Percentiles rank a stretch among this genome's conserved stretches.
Evolutionary conservation across 2,797 vertebrate genomes (phyloP).

Genomic region (Urophycis tenuis): DNA sequence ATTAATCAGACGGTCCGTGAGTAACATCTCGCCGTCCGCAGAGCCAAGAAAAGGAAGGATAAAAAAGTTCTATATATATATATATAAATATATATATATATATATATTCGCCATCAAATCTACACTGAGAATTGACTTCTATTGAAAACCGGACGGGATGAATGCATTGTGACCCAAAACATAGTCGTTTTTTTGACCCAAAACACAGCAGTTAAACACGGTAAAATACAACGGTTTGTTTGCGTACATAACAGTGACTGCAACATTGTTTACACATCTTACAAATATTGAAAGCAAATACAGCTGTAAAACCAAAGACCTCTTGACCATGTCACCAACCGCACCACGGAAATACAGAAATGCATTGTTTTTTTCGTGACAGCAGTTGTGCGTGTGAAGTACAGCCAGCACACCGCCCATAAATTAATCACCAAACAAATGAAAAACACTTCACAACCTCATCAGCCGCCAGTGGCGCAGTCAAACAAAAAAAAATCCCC

Average conservation of each 20-base stretch:
- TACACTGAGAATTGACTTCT: not conserved
- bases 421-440: not conserved
- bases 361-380: not conserved
- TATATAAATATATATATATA: no score
- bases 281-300: conserved; percentile 25
- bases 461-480: not conserved
- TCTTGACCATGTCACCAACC: not conserved
- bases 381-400: not conserved
- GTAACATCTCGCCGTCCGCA: conserved; percentile 37
- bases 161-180: conserved; percentile 32
- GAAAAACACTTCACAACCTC: conserved; percentile 21
- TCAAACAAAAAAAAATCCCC: conserved; percentile 29
- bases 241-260: conserved; percentile 20
- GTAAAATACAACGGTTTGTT: conserved; percentile 20
- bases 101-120: conserved; percentile 13
- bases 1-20: conserved; percentile 51
- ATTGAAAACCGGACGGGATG: conserved; percentile 34
- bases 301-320: conserved; percentile 11
- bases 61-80: no score
- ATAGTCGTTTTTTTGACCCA: no score
- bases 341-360: conserved; percentile 5
- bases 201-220: conserved; percentile 24
- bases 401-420: not conserved
- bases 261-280: conserved; percentile 22
- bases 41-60: conserved; percentile 37